Evolutionary conservation across 1,140 invertebrate species (phyloP), one percentile per base, ranked within the genome.

Genomic region (Drosophila nikananu): DNA sequence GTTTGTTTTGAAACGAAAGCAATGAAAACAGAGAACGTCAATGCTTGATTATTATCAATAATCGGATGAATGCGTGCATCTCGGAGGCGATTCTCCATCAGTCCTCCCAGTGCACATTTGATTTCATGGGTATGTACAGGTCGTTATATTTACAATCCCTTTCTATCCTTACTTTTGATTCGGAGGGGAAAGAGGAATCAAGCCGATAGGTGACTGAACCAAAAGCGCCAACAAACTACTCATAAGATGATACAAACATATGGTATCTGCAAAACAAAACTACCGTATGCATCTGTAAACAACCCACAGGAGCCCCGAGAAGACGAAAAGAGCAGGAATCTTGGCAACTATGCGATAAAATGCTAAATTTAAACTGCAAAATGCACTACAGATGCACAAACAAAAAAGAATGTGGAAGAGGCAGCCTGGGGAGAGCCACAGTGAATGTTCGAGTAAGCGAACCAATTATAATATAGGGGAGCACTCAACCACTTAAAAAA

Each of bases 201-300:
- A 74, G 74, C 86, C 74, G 82, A 84, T 84, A 75, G 82, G 82
- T 84, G 80, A 84, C 60, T 84, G 82, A 84, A 84, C 82, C 74
- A 78, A 81, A 63, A 27, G 51, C 62, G 57, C 57, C 42, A 25
- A 32, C 49, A 52, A 55, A 72, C 32, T 27, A 54, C 42, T 30
- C 55, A 52, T 12, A 44, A 5, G 7, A 37, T 55, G 46, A 27
- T 41, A 35, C 44, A 78, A 13, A 35, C 15, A 25, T 25, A 35
- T 30, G n/a, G 59, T 41, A 52, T 32, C 37, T 41, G 39, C 42
- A 21, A 21, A 12, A 46, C 25, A 25, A 54, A 70, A 58, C 67
- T 71, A 55, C 65, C 51, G 68, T 64, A 44, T 71, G 58, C 55
- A 60, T 65, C 13, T 21, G 67, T 42, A 70, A 80, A 61, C 59